Conservation (phyloP, 2,888 invertebrate species). For the Microctonus brassicae region DNA sequence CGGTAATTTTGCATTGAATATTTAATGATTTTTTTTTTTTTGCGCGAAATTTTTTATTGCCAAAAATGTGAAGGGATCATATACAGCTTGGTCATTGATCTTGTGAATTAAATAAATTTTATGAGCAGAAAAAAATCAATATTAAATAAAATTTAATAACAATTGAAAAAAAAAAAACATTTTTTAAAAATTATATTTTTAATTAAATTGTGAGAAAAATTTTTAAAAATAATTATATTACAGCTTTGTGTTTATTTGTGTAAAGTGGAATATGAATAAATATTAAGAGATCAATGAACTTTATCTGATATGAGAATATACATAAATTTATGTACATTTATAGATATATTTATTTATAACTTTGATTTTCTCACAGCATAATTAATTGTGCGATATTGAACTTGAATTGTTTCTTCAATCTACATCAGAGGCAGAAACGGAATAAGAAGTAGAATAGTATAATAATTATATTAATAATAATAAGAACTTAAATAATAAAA, state of each 20-base stretch:
- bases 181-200: no score
- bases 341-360: neutral
- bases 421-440: neutral
- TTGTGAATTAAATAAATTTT: neutral
- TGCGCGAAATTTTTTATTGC: neutral
- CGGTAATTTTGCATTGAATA: neutral
- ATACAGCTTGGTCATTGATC: conserved; percentile 17
- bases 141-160: conserved; percentile 13
- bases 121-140: neutral
- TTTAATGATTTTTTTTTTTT: neutral
- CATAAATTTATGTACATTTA: neutral
- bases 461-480: neutral
- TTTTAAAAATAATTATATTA: neutral
- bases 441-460: no score
- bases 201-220: no score
- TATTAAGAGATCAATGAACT: conserved; percentile 6
- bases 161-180: no score
- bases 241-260: conserved; percentile 6
- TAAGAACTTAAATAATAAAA: neutral
- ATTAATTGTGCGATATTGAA: neutral
- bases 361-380: neutral
- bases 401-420: neutral
- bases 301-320: neutral
- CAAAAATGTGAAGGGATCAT: neutral
- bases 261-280: neutral